phyloP scores from a whole-genome alignment of 2,113 vertebrate species.

The Rhipidura dahli region DNA sequence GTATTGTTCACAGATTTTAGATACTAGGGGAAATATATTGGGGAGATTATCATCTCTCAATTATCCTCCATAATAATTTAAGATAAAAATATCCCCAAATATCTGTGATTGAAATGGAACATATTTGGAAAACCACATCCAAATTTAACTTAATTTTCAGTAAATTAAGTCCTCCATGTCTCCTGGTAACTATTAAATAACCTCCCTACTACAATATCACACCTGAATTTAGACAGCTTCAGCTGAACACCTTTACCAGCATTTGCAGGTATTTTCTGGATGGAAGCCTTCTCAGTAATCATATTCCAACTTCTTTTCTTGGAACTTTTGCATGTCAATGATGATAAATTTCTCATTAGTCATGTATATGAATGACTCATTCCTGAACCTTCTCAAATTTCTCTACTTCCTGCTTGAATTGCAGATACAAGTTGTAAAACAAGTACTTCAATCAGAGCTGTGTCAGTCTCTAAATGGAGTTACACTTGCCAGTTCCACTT shows the following conservation, averaged over 20 bases:
- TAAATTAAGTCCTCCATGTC: neutral
- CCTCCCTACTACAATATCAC: neutral
- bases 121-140: neutral
- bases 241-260: neutral
- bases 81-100: neutral
- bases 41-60: neutral
- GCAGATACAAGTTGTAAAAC: neutral
- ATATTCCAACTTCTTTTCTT: neutral
- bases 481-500: neutral
- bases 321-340: neutral
- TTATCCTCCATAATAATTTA: neutral
- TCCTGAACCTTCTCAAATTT: neutral
- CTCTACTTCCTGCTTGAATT: neutral
- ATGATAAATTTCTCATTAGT: neutral
- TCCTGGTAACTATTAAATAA: neutral
- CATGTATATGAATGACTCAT: neutral
- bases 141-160: neutral
- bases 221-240: neutral
- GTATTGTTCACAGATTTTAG: neutral
- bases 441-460: neutral
- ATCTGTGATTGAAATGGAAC: neutral
- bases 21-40: neutral
- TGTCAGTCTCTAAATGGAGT: neutral
- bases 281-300: neutral
- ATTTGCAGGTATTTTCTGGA: neutral